Conservation (phyloP, 2,113 vertebrate genomes). For the Pungitius pungitius region DNA sequence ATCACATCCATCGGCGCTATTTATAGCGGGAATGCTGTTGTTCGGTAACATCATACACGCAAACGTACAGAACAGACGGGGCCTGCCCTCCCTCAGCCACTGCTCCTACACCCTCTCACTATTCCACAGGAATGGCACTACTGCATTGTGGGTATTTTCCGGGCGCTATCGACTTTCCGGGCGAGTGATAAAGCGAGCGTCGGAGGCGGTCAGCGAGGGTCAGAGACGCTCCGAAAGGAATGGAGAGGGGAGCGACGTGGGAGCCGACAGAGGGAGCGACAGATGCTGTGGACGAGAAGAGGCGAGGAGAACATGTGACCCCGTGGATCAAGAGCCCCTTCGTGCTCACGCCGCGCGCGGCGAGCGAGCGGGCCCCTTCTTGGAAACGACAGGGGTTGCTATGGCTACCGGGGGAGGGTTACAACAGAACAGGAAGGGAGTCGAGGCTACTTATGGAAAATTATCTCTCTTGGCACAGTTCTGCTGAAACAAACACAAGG, state of each 20-base stretch:
- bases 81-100: conserved; percentile 36
- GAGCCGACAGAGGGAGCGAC: conserved; percentile 65
- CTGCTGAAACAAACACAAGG: background rate
- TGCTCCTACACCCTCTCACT: conserved; percentile 33
- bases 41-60: conserved; percentile 23
- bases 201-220: conserved; percentile 6
- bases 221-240: conserved; percentile 25
- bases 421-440: conserved; percentile 55
- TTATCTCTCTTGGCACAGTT: conserved; percentile 51
- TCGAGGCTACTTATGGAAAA: conserved; percentile 60
- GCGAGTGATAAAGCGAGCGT: conserved; percentile 28
- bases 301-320: conserved; percentile 60
- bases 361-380: conserved; percentile 40
- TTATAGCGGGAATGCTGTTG: conserved; percentile 36
- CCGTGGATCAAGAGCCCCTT: conserved; percentile 60
- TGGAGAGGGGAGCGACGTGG: conserved; percentile 21
- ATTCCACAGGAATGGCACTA: conserved; percentile 50
- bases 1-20: conserved; percentile 33
- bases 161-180: conserved; percentile 43
- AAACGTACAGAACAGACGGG: conserved; percentile 20
- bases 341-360: conserved; percentile 25
- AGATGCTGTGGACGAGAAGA: conserved; percentile 68
- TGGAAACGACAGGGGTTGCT: conserved; percentile 63
- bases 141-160: conserved; percentile 63
- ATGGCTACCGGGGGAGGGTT: conserved; percentile 66